A percentile compares a stretch with the other conserved stretches of the same genome.
phyloP scores from a whole-genome alignment of 1,140 invertebrate genomes.

The Chlorops oryzae region DNA sequence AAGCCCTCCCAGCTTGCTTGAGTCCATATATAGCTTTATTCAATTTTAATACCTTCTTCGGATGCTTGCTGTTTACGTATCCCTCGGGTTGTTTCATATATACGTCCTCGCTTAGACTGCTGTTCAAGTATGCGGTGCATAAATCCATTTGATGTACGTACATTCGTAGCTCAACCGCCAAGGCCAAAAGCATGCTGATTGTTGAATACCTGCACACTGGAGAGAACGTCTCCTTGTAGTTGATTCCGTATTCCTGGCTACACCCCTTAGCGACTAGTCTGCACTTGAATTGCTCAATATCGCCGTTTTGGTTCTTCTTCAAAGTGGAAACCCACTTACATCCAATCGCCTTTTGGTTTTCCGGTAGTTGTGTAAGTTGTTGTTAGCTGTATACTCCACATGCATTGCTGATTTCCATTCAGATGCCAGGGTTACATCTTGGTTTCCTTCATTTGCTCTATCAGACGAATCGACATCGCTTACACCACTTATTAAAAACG shows the following conservation, averaged over 20 bases:
- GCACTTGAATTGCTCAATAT: no score
- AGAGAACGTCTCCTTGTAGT: slow-evolving; percentile 16
- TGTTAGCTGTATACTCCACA: no score
- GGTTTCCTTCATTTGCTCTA: no score
- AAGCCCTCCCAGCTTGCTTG: slow-evolving; percentile 31
- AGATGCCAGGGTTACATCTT: no score
- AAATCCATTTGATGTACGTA: slow-evolving; percentile 39
- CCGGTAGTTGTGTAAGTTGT: no score
- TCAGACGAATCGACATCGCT: no score
- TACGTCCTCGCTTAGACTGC: slow-evolving; percentile 39
- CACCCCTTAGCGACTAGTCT: slow-evolving; percentile 45
- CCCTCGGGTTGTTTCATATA: slow-evolving; percentile 17
- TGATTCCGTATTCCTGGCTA: slow-evolving; percentile 22
- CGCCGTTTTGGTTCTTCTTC: no score
- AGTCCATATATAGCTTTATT: slow-evolving; percentile 36
- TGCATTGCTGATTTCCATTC: no score
- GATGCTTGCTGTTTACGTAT: slow-evolving; percentile 4
- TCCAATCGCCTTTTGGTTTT: no score
- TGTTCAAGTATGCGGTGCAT: slow-evolving; percentile 47
- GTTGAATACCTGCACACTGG: slow-evolving; percentile 11
- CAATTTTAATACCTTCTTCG: slow-evolving; percentile 24
- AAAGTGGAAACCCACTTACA: no score
- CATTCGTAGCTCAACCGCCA: slow-evolving; percentile 23
- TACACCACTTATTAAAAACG: no score
- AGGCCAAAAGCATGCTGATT: slow-evolving; percentile 20